Conservation (phyloP, 2,797 vertebrate species). For the Falco columbarius region DNA sequence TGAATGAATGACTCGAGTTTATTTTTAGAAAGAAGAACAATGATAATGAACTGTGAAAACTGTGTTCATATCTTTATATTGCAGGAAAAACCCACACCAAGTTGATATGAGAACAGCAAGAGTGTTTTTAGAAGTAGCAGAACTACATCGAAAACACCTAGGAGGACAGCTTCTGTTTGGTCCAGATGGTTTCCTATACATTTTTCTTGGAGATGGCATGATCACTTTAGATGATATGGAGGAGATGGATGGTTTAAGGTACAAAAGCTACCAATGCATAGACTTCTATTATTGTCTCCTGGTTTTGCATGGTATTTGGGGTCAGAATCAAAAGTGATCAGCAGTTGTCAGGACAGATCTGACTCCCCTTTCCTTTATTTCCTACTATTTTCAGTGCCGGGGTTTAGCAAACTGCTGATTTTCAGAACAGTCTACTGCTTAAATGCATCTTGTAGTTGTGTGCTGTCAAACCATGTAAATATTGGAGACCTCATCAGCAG, state of each 20-base stretch:
- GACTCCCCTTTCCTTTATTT: neutral
- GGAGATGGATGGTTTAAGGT: conserved; percentile 99
- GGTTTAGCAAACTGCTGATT: neutral
- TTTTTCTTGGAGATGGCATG: conserved; percentile 97
- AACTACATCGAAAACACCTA: conserved; percentile 94
- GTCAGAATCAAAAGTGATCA: neutral
- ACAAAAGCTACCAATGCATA: conserved; percentile 43
- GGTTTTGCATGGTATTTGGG: neutral
- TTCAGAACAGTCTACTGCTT: neutral
- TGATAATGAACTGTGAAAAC: neutral
- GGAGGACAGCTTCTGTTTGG: conserved; percentile 95
- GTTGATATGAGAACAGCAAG: conserved; percentile 90
- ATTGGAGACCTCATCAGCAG: neutral
- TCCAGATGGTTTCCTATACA: conserved; percentile 91
- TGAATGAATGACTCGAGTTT: neutral
- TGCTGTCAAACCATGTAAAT: neutral
- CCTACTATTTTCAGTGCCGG: neutral
- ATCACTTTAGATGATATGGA: conserved; percentile 99
- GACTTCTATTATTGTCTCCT: neutral
- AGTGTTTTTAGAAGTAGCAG: conserved; percentile 95
- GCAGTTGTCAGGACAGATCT: neutral
- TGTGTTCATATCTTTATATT: neutral
- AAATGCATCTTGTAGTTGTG: neutral
- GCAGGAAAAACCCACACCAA: conserved; percentile 95
- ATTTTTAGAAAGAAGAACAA: neutral